A percentile compares a stretch with the other conserved stretches of the same genome.
Conservation (phyloP, 2,113 vertebrate species). For the Dicerorhinus sumatrensis region DNA sequence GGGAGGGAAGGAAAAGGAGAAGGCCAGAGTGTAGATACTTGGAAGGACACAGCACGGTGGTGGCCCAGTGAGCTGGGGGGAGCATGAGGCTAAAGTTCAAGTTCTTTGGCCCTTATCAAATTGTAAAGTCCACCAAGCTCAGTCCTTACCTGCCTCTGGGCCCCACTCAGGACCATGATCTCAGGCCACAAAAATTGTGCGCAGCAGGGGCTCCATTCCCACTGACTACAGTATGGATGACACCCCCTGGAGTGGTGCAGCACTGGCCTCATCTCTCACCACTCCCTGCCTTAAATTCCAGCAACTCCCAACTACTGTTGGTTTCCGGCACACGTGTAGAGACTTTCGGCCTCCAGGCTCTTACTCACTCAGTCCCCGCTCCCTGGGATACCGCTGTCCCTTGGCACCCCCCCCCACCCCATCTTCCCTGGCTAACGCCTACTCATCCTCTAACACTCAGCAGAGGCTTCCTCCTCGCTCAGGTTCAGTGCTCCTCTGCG, state of each 20-base stretch:
- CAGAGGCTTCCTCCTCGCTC: neutral
- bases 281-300: neutral
- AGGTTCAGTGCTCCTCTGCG: neutral
- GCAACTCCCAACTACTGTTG: neutral
- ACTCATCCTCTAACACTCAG: neutral
- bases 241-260: neutral
- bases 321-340: neutral
- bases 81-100: neutral
- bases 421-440: neutral
- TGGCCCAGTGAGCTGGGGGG: neutral
- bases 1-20: neutral
- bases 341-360: neutral
- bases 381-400: neutral
- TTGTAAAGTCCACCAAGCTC: neutral
- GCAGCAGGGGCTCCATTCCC: neutral
- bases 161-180: neutral
- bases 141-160: neutral
- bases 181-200: neutral
- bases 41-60: neutral
- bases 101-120: neutral
- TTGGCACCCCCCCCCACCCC: neutral
- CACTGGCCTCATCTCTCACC: neutral
- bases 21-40: neutral
- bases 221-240: neutral
- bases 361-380: neutral